Base-by-base conservation (phyloP, 2,113 vertebrate genomes). In the Archocentrus centrarchus region DNA sequence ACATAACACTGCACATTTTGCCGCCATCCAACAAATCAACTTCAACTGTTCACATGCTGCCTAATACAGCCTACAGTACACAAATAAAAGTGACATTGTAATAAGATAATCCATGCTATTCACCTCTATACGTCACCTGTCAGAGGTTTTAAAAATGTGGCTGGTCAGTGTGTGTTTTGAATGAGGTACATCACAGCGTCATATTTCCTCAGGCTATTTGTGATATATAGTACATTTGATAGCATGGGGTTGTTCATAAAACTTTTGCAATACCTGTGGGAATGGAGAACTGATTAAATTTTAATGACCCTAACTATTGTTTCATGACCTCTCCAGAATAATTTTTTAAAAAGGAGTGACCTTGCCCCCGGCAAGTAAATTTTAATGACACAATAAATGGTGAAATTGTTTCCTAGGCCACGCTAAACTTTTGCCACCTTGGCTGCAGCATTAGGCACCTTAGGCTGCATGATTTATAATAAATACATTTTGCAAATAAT, bases 311-410 rank as follows among this genome's bases (percentile, higher is more conserved):
- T 70, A 84, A 83, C 63, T 86, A 85, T 37, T 64, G 86, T 88
- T 92, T 84, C 60, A 86, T 86, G 79, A 91, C 79, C 58, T 37
- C 77, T 82, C 35, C 62, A 77, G 68, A 79, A 79, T 80, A 83
- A 75, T 73, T 88, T 76, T 87, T 62, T 30, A 85, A 83, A 87
- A 90, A 62, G 79, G 14, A 79, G 35, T 85, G 82, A 93, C 90
- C 90, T 91, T 89, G 83, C 89, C 79, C 62, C 11, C 2, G 81
- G 88, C 78, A 82, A 82, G 88, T 89, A 86, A 60, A 91, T 90
- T 91, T 90, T 93, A 92, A 93, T 91, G 80, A 88, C 41, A 62
- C 47, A 85, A 88, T 93, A 90, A 92, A 89, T 87, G 85, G 82
- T 92, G 84, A 92, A 92, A 93, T 87, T 78, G 68, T 86, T 80